Evolutionary conservation across 1,140 invertebrate species (phyloP).

Genomic region (Macrosteles quadrilineatus): DNA sequence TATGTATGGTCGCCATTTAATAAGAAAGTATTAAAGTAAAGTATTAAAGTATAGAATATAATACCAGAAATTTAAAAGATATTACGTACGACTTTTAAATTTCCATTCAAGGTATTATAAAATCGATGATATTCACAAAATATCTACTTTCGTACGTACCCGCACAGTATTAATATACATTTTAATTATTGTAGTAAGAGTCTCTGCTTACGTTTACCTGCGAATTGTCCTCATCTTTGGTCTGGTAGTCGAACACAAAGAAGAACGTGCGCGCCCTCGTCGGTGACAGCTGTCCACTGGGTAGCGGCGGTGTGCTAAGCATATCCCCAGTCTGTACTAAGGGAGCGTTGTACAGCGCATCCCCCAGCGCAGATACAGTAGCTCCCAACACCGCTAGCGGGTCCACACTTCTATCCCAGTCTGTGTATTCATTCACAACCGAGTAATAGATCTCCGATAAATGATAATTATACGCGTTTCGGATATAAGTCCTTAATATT

Average conservation of each 20-base stretch:
- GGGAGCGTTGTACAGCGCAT: slow-evolving; percentile 86
- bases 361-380: slow-evolving; percentile 87
- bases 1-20: too few relatives aligned
- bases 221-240: slow-evolving; percentile 85
- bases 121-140: too few relatives aligned
- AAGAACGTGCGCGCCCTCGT: slow-evolving; percentile 68
- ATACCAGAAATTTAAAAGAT: too few relatives aligned
- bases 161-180: too few relatives aligned
- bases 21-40: too few relatives aligned
- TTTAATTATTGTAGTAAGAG: too few relatives aligned
- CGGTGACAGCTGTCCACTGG: slow-evolving; percentile 1
- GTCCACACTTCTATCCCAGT: slow-evolving; percentile 90
- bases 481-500: slow-evolving; percentile 87
- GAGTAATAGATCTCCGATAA: slow-evolving; percentile 96
- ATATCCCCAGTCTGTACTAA: slow-evolving; percentile 79
- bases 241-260: slow-evolving; percentile 92
- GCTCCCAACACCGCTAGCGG: slow-evolving; percentile 90
- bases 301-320: slow-evolving; percentile 54
- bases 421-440: slow-evolving; percentile 93
- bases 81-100: too few relatives aligned
- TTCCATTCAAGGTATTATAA: too few relatives aligned
- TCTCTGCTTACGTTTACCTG: too few relatives aligned
- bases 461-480: slow-evolving; percentile 92
- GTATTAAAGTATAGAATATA: too few relatives aligned
- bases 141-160: too few relatives aligned